These are phyloP conservation scores for Ylistrum balloti DNA, from an alignment of 1,140 invertebrate genomes.

Conservation along the genomic window DNA sequence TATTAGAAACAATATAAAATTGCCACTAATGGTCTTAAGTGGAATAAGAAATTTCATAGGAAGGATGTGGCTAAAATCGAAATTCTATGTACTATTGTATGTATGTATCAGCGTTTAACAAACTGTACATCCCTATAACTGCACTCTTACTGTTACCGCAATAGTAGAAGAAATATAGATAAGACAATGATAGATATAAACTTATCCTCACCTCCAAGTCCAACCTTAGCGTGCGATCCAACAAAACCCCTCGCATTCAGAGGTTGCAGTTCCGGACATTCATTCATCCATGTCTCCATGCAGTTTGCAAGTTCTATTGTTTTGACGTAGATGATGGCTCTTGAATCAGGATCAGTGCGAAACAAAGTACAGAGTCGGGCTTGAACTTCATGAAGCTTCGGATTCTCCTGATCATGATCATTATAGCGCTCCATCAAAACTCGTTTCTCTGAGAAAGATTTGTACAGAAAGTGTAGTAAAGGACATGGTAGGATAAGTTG, in stretches of 20 bases:
- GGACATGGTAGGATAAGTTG: no score
- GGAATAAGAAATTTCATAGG: no score
- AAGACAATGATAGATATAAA: background rate
- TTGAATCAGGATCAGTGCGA: constrained; percentile 62
- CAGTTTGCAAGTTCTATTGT: constrained; percentile 68
- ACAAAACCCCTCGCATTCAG: constrained; percentile 67
- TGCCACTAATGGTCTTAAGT: no score
- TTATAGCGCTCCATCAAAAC: constrained; percentile 42
- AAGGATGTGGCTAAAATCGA: no score
- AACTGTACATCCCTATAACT: no score
- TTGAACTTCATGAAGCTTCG: constrained; percentile 69
- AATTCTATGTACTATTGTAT: no score
- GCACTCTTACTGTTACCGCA: no score
- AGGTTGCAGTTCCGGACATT: constrained; percentile 58
- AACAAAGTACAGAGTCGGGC: constrained; percentile 61
- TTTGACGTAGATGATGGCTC: constrained; percentile 75
- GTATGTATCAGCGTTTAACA: no score
- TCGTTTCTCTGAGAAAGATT: constrained; percentile 56
- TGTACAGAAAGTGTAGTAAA: no score
- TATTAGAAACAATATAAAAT: no score
- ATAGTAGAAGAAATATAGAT: no score
- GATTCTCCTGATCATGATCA: constrained; percentile 62
- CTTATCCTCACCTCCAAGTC: constrained; percentile 65
- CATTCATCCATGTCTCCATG: constrained; percentile 71
- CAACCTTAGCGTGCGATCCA: constrained; percentile 65